Percentiles rank a stretch among this genome's conserved stretches.
Evolutionary conservation across 2,113 vertebrate genomes (phyloP).

Genomic region (Sebastes schlegelii): DNA sequence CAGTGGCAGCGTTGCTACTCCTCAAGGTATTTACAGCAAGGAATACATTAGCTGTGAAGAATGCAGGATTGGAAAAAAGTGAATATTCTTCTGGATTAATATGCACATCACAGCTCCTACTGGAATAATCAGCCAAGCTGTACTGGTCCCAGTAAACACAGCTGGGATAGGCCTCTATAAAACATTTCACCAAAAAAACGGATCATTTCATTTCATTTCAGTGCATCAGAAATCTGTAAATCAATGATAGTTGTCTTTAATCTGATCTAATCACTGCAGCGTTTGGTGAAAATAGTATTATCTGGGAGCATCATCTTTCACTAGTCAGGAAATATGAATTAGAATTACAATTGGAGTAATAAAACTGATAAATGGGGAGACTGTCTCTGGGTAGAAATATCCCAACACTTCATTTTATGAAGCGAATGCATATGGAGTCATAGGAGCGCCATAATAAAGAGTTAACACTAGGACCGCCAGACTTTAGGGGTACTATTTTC

Average conservation of each 20-base stretch:
- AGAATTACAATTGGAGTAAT: neutral
- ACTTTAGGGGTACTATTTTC: too few species aligned
- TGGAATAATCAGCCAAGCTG: slow-evolving; percentile 48
- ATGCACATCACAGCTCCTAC: slow-evolving; percentile 59
- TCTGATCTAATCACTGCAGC: slow-evolving; percentile 19
- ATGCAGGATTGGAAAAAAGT: slow-evolving; percentile 61
- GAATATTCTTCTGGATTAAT: slow-evolving; percentile 73
- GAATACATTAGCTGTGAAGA: slow-evolving; percentile 72
- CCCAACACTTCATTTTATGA: neutral
- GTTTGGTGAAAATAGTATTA: slow-evolving; percentile 17
- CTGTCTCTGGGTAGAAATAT: slow-evolving; percentile 13
- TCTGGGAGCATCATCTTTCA: slow-evolving; percentile 4
- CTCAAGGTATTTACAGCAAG: slow-evolving; percentile 74
- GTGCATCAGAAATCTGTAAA: slow-evolving; percentile 32
- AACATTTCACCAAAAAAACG: slow-evolving; percentile 1
- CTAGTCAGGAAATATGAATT: neutral
- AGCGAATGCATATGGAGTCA: neutral
- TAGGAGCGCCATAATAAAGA: too few species aligned
- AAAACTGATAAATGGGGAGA: neutral
- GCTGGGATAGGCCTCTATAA: neutral
- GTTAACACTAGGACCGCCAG: too few species aligned
- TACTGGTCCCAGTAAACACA: slow-evolving; percentile 18
- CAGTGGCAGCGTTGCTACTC: slow-evolving; percentile 59
- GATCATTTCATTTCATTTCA: neutral
- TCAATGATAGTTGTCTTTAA: slow-evolving; percentile 4